Conservation (phyloP, 2,113 vertebrate genomes). For the Lampris megalopsis region DNA sequence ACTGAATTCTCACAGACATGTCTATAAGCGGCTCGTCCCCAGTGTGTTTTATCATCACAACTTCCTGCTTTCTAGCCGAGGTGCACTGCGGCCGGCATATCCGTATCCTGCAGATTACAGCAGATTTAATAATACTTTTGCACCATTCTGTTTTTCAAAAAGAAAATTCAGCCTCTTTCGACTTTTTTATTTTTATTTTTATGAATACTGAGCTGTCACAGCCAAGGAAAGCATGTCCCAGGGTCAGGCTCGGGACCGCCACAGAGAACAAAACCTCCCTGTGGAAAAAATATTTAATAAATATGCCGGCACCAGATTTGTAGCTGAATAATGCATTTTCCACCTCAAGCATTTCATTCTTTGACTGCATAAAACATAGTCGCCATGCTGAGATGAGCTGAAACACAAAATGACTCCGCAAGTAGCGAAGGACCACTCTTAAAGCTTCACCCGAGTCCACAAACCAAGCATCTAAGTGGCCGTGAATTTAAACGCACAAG, state of each 20-base stretch:
- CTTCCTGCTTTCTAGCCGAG: conserved; percentile 2
- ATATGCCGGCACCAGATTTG: conserved; percentile 22
- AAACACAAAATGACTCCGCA: conserved; percentile 10
- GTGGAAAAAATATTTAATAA: conserved; percentile 36
- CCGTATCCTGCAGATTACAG: conserved; percentile 21
- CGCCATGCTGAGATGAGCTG: not conserved
- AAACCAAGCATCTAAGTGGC: not conserved
- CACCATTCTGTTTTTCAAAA: conserved; percentile 23
- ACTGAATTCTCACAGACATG: not conserved
- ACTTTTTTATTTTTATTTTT: conserved; percentile 22
- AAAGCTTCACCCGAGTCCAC: not conserved
- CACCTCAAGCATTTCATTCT: not conserved
- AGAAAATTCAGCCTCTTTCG: conserved; percentile 27
- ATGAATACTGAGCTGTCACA: conserved; percentile 5
- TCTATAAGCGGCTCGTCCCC: conserved; percentile 2
- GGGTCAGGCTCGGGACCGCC: not conserved
- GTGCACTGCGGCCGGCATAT: conserved; percentile 14
- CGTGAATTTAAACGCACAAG: not conserved
- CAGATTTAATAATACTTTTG: conserved; percentile 7
- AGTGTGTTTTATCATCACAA: conserved; percentile 9
- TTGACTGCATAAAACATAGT: not conserved
- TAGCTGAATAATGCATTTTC: conserved; percentile 53
- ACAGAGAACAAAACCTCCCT: not conserved
- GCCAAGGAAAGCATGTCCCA: not conserved
- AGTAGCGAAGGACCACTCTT: no score